Conservation (phyloP, 2,797 vertebrate species). For the Mareca strepera region DNA sequence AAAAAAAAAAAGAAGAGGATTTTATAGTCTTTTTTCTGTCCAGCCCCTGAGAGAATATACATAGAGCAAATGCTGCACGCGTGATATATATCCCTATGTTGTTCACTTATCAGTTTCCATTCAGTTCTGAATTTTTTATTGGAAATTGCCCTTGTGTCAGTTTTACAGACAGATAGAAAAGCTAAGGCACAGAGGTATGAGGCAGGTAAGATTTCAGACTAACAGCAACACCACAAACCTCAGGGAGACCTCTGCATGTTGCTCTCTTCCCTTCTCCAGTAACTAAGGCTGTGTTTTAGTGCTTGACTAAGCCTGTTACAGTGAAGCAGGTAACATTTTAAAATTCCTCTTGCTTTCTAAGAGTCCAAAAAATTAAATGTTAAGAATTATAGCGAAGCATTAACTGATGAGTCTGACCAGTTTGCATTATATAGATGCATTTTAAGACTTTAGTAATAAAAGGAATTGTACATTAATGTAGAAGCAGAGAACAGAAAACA, state of each 20-base stretch:
- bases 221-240: neutral
- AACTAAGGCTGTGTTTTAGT: neutral
- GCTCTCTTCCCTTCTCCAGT: neutral
- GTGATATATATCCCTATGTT: fast-evolving
- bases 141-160: neutral
- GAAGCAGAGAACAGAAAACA: neutral
- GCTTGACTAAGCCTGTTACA: neutral
- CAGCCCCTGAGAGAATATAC: neutral
- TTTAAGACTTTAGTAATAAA: neutral
- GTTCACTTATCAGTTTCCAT: neutral
- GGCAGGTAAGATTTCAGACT: neutral
- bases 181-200: neutral
- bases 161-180: neutral
- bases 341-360: neutral
- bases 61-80: neutral
- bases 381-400: neutral
- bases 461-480: neutral
- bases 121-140: neutral
- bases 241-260: neutral
- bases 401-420: neutral
- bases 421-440: neutral
- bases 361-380: neutral
- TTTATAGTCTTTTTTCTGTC: neutral
- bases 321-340: neutral
- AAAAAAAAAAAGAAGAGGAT: neutral